Conservation (phyloP, 2,113 vertebrate genomes). For the Periophthalmodon schlosseri region DNA sequence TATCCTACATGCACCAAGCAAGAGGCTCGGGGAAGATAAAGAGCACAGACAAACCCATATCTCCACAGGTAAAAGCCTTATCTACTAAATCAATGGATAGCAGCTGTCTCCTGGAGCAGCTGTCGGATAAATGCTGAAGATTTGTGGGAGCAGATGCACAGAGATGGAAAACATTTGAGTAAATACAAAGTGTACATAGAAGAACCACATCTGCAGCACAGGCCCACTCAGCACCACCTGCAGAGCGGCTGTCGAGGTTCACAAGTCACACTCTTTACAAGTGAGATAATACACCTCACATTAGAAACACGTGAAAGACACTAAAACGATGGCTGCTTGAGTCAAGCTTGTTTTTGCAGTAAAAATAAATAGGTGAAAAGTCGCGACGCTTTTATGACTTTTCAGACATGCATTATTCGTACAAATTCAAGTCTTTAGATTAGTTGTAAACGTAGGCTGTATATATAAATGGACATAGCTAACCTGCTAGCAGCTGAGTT, state of each 20-base stretch:
- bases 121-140: slow-evolving; percentile 47
- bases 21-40: slow-evolving; percentile 38
- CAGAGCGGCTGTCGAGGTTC: slow-evolving; percentile 36
- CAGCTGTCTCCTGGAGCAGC: slow-evolving; percentile 37
- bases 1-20: slow-evolving; percentile 36
- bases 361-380: too few relatives aligned
- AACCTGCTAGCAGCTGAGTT: too few relatives aligned
- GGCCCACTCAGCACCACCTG: slow-evolving; percentile 42
- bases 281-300: slow-evolving; percentile 18
- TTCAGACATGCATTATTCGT: too few relatives aligned
- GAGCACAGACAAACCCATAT: slow-evolving; percentile 40
- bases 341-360: too few relatives aligned
- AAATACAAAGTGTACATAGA: slow-evolving; percentile 4
- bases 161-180: slow-evolving; percentile 31
- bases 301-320: slow-evolving; percentile 41
- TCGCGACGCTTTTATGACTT: too few relatives aligned
- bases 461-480: too few relatives aligned
- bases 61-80: slow-evolving; percentile 40
- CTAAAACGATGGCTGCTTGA: slow-evolving; percentile 11
- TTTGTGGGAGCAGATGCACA: slow-evolving; percentile 40
- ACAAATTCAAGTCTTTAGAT: too few relatives aligned
- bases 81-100: slow-evolving; percentile 54
- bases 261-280: slow-evolving; percentile 30
- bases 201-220: slow-evolving; percentile 26
- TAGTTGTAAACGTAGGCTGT: too few relatives aligned